phyloP scores from a whole-genome alignment of 2,797 vertebrate genomes.

The Diceros bicornis region DNA sequence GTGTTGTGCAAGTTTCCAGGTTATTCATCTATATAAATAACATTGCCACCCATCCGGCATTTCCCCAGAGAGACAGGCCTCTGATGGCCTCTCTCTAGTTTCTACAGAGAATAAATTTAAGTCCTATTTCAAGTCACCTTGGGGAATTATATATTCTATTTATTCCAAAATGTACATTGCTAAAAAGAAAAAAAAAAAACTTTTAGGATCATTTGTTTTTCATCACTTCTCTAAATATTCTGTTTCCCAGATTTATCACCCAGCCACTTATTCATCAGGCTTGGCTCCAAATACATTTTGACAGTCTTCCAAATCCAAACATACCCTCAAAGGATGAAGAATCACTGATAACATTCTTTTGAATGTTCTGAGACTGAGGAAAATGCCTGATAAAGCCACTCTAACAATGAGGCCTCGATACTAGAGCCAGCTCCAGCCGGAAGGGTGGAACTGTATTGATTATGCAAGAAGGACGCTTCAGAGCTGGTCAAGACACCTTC shows the following conservation, averaged over 20 bases:
- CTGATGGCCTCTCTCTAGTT: neutral
- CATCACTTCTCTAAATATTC: slow-evolving; percentile 48
- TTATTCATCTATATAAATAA: slow-evolving; percentile 49
- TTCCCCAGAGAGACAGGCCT: slow-evolving; percentile 30
- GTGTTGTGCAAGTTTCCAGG: neutral
- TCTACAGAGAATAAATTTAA: slow-evolving; percentile 47
- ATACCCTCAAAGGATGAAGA: slow-evolving; percentile 21
- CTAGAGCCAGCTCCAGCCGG: neutral
- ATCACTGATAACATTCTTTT: neutral
- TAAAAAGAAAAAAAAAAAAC: neutral
- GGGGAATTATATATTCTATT: neutral
- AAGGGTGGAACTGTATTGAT: neutral
- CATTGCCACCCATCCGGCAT: neutral
- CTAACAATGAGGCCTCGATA: neutral
- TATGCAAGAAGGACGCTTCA: neutral
- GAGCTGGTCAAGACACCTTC: neutral
- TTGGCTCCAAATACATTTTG: slow-evolving; percentile 47
- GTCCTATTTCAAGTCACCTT: neutral
- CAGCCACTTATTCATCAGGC: slow-evolving; percentile 25
- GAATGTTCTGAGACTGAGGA: neutral
- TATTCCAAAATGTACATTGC: slow-evolving; percentile 47
- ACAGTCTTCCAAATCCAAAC: slow-evolving; percentile 57
- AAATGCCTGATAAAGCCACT: neutral
- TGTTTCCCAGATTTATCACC: slow-evolving; percentile 34
- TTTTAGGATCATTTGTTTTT: slow-evolving; percentile 20